Evolutionary conservation across 2,797 vertebrate genomes (phyloP), one percentile per base, ranked within the genome.

Genomic region (Momotus momota): DNA sequence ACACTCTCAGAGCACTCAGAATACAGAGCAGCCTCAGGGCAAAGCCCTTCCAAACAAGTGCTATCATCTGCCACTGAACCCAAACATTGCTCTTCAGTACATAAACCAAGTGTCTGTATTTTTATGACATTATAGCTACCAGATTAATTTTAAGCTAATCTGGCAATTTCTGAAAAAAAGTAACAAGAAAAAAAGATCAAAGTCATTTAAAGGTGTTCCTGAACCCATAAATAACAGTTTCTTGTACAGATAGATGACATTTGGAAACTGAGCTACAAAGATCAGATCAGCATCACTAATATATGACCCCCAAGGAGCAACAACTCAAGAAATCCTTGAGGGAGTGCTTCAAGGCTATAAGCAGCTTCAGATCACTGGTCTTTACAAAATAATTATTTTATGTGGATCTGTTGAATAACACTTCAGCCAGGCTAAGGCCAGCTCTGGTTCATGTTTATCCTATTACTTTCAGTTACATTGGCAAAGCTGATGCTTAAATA

Each of bases 301-400:
- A 78, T 54, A 72, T 61, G 49, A 85, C 22, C 48, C 48, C 33
- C 52, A 85, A 85, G 45, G 74, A 93, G n/a, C 40, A 81, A 57
- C 49, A 92, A 46, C 33, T 82, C 46, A 75, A 78, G 58, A 87
- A 64, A 52, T 51, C 43, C 81, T 91, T 83, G 51, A 83, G 65
- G 29, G 57, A 66, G 21, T 62, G 25, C 49, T 83, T 87, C 75
- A 96, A 92, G 70, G 52, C 58, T 86, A 21, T 38, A 74, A 87
- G 81, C 20, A 89, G n/a, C 72, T 91, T 90, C 87, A 94, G 72
- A 88, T 78, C 72, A 81, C 72, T 65, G 49, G 49, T 87, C 61
- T 95, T 89, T 79, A 94, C 72, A 75, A 87, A 92, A 40, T 10
- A 66, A 25, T 88, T 93, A 66, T 67, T 93, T 88, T 89, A 69